A percentile compares a stretch with the other conserved stretches of the same genome.
phyloP scores from a whole-genome alignment of 2,797 vertebrate genomes.

The Choloepus didactylus region DNA sequence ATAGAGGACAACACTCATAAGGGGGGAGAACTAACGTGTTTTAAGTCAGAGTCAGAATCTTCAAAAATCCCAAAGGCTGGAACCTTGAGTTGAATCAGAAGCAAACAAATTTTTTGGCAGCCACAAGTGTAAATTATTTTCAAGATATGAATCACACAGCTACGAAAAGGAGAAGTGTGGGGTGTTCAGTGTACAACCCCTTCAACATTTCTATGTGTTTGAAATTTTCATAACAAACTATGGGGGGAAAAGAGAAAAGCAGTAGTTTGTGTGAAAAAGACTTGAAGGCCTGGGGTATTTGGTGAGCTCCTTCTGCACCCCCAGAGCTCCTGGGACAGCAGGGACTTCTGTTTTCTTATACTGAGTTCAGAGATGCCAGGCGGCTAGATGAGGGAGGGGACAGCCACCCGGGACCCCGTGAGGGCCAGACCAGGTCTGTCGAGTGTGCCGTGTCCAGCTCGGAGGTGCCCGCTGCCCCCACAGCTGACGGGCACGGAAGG shows the following conservation, averaged over 20 bases:
- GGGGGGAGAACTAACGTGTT: background rate
- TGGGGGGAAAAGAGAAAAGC: background rate
- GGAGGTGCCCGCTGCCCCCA: too few relatives aligned
- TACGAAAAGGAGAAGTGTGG: background rate
- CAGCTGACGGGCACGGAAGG: background rate
- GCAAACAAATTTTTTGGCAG: background rate
- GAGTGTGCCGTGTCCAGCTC: background rate
- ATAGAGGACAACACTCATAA: background rate
- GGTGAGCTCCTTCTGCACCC: background rate
- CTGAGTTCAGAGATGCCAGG: background rate
- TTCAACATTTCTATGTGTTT: background rate
- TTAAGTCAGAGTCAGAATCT: constrained; percentile 17
- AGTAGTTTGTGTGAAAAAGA: background rate
- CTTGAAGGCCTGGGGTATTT: background rate
- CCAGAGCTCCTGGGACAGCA: background rate
- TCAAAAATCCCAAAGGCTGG: background rate
- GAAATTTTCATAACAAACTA: background rate
- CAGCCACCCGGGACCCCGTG: background rate
- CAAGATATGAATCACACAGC: background rate
- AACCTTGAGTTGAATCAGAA: background rate
- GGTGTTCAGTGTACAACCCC: background rate
- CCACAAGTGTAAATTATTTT: background rate
- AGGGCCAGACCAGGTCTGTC: background rate
- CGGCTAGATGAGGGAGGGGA: background rate
- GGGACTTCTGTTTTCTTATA: background rate